These are phyloP conservation scores for Drosophila mauritiana DNA, from an alignment of 1,140 invertebrate species.

Conservation along the genomic window DNA sequence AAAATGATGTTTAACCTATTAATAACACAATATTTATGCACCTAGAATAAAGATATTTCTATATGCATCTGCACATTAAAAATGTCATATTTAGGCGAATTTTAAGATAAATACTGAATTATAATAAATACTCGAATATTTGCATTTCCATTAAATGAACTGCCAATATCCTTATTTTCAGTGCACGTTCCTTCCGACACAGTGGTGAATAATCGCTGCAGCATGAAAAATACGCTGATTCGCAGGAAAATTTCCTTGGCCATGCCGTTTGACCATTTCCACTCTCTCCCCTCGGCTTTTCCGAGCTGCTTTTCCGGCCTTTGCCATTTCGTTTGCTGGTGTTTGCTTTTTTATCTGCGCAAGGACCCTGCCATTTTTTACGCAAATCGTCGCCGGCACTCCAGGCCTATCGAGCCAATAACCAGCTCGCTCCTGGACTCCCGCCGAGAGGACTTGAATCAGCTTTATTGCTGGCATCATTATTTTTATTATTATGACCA, in stretches of 20 bases:
- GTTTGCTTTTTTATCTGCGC: slow-evolving; percentile 69
- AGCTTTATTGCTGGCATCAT: slow-evolving; percentile 81
- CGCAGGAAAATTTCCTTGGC: slow-evolving; percentile 59
- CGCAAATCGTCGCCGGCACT: slow-evolving; percentile 65
- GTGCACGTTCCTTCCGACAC: slow-evolving; percentile 33
- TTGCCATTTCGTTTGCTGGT: slow-evolving; percentile 42
- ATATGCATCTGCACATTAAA: too few species aligned
- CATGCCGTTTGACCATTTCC: slow-evolving; percentile 19
- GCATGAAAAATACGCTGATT: slow-evolving; percentile 81
- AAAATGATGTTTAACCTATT: too few species aligned
- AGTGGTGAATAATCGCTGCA: slow-evolving; percentile 76
- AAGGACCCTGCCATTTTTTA: slow-evolving; percentile 74
- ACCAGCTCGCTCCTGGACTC: slow-evolving; percentile 38
- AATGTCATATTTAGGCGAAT: too few species aligned
- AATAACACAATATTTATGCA: too few species aligned
- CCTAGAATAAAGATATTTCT: too few species aligned
- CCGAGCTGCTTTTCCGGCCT: slow-evolving; percentile 29
- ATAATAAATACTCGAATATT: too few species aligned
- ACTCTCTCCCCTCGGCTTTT: slow-evolving; percentile 10
- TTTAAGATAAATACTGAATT: too few species aligned
- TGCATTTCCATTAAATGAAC: too few species aligned
- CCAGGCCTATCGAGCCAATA: slow-evolving; percentile 61
- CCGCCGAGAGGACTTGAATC: slow-evolving; percentile 68
- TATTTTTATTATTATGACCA: slow-evolving; percentile 83
- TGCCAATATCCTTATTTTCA: slow-evolving; percentile 17